Percentiles rank a stretch among this genome's conserved stretches.
phyloP scores from a whole-genome alignment of 2,888 invertebrate species.

The Seira ritae region DNA sequence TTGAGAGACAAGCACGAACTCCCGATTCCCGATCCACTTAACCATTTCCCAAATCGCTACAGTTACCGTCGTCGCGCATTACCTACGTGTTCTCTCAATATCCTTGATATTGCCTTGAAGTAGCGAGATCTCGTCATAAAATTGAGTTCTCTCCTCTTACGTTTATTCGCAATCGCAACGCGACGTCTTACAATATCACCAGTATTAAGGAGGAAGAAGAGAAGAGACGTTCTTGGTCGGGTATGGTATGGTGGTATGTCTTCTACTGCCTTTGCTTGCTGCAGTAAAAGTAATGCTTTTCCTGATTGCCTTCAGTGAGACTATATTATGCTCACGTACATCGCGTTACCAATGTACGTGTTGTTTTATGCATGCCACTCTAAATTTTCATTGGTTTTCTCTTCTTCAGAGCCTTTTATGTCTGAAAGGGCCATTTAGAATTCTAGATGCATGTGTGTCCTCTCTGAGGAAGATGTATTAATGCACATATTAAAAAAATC shows the following conservation, averaged over 20 bases:
- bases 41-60: constrained; percentile 59
- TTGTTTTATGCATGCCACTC: constrained; percentile 53
- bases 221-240: too few relatives aligned
- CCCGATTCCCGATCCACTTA: constrained; percentile 62
- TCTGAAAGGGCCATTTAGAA: constrained; percentile 5
- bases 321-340: constrained; percentile 58
- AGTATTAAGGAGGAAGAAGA: too few relatives aligned
- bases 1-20: constrained; percentile 60
- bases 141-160: constrained; percentile 35
- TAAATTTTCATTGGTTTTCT: constrained; percentile 47
- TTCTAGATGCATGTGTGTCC: constrained; percentile 12
- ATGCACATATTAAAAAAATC: neutral
- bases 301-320: constrained; percentile 48
- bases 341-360: constrained; percentile 60
- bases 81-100: constrained; percentile 12
- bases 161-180: neutral
- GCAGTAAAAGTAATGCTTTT: constrained; percentile 58
- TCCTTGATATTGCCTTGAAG: constrained; percentile 34
- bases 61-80: constrained; percentile 40
- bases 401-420: neutral
- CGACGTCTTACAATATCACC: too few relatives aligned
- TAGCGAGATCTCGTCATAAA: constrained; percentile 40
- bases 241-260: too few relatives aligned
- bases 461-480: neutral
- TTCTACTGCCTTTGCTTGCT: neutral